Evolutionary conservation across 2,797 vertebrate genomes (phyloP).

Genomic region (Chrosomus eos): DNA sequence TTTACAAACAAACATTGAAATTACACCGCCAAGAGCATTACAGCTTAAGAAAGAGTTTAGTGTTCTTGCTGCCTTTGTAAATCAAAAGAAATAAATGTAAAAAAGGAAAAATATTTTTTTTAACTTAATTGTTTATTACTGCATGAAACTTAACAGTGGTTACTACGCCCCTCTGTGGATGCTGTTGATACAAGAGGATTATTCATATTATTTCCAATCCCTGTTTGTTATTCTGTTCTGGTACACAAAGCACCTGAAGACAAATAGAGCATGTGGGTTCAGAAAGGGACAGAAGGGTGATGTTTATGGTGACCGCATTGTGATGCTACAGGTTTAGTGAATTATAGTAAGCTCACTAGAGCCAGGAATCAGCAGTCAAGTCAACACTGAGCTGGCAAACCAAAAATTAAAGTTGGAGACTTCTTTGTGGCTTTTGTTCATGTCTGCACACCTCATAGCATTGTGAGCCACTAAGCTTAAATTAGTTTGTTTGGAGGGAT

Average conservation of each 20-base stretch:
- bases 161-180: constrained; percentile 22
- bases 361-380: not conserved
- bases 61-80: not conserved
- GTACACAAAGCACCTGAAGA: not conserved
- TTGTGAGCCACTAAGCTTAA: not conserved
- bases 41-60: not conserved
- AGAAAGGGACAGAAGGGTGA: not conserved
- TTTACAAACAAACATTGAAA: not conserved
- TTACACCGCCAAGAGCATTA: not conserved
- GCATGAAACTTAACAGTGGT: not conserved
- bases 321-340: not conserved
- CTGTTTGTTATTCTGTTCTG: not conserved
- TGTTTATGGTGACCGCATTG: constrained; percentile 2
- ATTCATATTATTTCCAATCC: not conserved
- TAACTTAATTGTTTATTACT: not conserved
- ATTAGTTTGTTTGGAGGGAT: not conserved
- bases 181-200: not conserved
- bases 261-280: not conserved
- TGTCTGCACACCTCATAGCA: not conserved
- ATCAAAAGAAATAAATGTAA: not conserved
- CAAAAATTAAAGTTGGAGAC: not conserved
- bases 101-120: not conserved
- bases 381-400: not conserved
- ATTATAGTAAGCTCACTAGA: constrained; percentile 1
- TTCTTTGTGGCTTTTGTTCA: not conserved